phyloP scores from a whole-genome alignment of 1,140 invertebrate species.

The Drosophila parvula region DNA sequence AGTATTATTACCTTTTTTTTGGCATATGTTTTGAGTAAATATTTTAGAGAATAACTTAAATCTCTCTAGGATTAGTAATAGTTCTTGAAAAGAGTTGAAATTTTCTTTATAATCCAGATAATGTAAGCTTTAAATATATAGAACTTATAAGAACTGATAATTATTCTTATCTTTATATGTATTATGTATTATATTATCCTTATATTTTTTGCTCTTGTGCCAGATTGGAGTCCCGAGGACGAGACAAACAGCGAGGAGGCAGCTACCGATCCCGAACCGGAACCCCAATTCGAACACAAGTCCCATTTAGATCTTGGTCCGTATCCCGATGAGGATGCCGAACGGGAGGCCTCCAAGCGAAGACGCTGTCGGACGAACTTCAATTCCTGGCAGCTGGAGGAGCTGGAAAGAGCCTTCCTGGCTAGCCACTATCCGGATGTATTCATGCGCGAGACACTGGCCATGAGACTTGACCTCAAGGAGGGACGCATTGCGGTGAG shows the following conservation, averaged over 20 bases:
- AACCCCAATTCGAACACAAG: neutral
- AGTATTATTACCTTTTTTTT: neutral
- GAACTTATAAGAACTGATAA: no score
- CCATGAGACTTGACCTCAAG: slow-evolving; percentile 96
- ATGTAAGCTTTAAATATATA: no score
- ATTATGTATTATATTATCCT: neutral
- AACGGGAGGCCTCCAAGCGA: slow-evolving; percentile 86
- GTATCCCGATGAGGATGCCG: slow-evolving; percentile 36
- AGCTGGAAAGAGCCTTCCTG: slow-evolving; percentile 97
- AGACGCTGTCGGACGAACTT: slow-evolving; percentile 98
- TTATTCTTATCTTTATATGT: neutral
- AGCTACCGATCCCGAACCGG: neutral
- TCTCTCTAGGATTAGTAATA: no score
- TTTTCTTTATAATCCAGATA: no score
- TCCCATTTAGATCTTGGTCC: neutral
- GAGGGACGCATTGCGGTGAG: slow-evolving; percentile 99
- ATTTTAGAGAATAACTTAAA: neutral
- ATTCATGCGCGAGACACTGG: slow-evolving; percentile 98
- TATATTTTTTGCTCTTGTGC: no score
- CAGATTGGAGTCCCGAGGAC: slow-evolving; percentile 9
- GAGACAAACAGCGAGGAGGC: slow-evolving; percentile 17
- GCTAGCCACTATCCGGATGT: slow-evolving; percentile 99
- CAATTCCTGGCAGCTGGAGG: slow-evolving; percentile 99
- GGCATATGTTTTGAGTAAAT: no score
- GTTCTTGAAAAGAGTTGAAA: no score